Base-by-base conservation (phyloP, 2,797 vertebrate species). In the Pelochelys cantorii region DNA sequence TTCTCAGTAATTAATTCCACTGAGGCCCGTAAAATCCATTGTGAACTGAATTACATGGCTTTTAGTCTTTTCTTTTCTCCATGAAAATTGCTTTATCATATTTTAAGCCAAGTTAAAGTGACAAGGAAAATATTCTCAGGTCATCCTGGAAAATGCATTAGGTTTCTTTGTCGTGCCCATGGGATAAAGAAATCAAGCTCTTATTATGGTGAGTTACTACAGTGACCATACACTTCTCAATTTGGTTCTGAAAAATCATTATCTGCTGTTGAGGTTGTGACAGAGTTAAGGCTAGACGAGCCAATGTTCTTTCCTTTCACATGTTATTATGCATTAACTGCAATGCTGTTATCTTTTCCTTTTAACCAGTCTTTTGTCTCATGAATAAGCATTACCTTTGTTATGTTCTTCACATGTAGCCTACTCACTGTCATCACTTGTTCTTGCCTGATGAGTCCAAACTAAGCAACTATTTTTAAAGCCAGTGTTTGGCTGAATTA, bases 1-100 rank as follows among this genome's bases (percentile, higher is more conserved):
- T 97, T 98, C 94, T 97, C 90, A 95, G 96, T 98, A 97, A 98
- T 98, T 98, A 98, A 98, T 98, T 98, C 97, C 97, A 95, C 52
- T 79, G 97, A 98, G 97, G 92, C 91, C 91, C 95, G 75, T 97
- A 96, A 97, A 97, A 97, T 93, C 94, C 91, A 93, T 91, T 96
- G 95, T 96, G 96, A 96, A 83, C 87, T 96, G 95, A 97, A 98
- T 96, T 96, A 93, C 94, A 97, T 96, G 96, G 90, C 94, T 96
- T 93, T 97, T 95, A 95, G 90, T 83, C 83, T 96, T 92, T 92
- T 79, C 57, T 96, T 95, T 97, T 97, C 75, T 95, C 96, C 86
- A 93, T 95, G 83, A 92, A 96, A 92, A 83, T 94, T 93, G 86
- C 90, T 92, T 89, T 90, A 94, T 96, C 83, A 57, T 88, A 93